Evolutionary conservation across 2,888 invertebrate species (phyloP), one percentile per base, ranked within the genome.

Genomic region (Acanthoscelides obtectus): DNA sequence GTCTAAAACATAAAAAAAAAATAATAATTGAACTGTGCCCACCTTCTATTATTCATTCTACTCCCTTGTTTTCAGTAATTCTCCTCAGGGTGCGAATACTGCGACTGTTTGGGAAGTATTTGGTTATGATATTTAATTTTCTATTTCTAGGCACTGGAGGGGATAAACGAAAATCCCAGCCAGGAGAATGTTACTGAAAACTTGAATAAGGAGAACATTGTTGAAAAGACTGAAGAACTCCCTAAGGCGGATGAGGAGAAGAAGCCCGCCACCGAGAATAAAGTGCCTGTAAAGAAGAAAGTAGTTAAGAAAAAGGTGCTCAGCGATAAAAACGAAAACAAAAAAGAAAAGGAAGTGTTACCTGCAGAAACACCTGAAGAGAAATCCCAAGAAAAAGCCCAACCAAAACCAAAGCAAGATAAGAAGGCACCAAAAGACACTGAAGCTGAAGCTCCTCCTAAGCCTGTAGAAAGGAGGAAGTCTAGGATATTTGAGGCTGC

Each of bases 401-500:
- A 77, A 68, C 78, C 77, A 66, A 76, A 81, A 74, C 79, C 79
- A 72, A 77, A 72, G 45, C 76, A 77, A 71, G 77, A 76, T 69
- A 75, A 74, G 71, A 79, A 76, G 72, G 75, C 74, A 70, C 79
- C 78, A 63, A 75, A 76, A 65, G 77, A 78, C 69, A 76, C 76
- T 2, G 66, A 21, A 2, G 66, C 20, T 1, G 82, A 83, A 21
- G 73, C 80, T 0, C 83, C 86, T 0, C 73, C 80, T 2, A 87
- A 87, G 78, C 87, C 88, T 0, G 84, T 88, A 1, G 91, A 91
- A 77, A 86, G 91, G 73, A 85, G 92, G 75, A 88, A 89, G 74
- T 92, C 92, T 0, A 89, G 90, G 79, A 91, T 92, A 74, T 90
- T 92, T 75, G 92, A 92, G 81, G 90, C 90, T 0, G 91, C 91